phyloP scores from a whole-genome alignment of 2,888 invertebrate genomes.

The Malacosoma neustria region DNA sequence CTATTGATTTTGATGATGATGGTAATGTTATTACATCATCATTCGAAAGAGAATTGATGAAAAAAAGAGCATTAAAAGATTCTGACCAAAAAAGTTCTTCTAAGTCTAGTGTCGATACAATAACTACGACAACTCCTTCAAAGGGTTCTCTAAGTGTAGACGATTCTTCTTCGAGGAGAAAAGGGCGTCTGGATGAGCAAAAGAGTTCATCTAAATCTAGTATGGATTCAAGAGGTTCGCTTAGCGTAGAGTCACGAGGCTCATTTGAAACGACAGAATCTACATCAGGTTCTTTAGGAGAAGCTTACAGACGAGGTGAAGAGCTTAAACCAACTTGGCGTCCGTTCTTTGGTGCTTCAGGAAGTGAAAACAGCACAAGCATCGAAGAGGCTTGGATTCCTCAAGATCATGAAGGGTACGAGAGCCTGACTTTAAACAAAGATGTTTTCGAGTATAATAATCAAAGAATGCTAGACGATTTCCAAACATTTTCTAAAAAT shows the following conservation, averaged over 20 bases:
- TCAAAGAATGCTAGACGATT: conserved; percentile 62
- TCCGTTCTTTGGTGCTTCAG: conserved; percentile 84
- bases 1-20: conserved; percentile 68
- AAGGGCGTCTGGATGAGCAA: conserved; percentile 61
- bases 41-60: conserved; percentile 54
- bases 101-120: conserved; percentile 75
- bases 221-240: conserved; percentile 76
- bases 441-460: conserved; percentile 62
- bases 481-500: conserved; percentile 65
- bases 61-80: conserved; percentile 58
- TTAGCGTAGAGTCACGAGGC: conserved; percentile 81
- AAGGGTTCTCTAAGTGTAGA: conserved; percentile 70
- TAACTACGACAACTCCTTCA: conserved; percentile 63
- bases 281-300: conserved; percentile 83
- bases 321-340: conserved; percentile 88
- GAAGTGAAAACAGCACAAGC: conserved; percentile 89
- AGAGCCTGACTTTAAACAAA: conserved; percentile 66
- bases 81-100: conserved; percentile 70
- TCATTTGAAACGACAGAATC: conserved; percentile 83
- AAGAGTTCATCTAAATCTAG: conserved; percentile 77
- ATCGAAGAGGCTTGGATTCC: conserved; percentile 89
- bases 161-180: conserved; percentile 62
- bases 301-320: conserved; percentile 79
- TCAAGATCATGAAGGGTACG: conserved; percentile 81
- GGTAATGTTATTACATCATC: conserved; percentile 66